These are phyloP conservation scores for Platycnemis pennipes DNA, from an alignment of 2,888 invertebrate species.

Conservation along the genomic window DNA sequence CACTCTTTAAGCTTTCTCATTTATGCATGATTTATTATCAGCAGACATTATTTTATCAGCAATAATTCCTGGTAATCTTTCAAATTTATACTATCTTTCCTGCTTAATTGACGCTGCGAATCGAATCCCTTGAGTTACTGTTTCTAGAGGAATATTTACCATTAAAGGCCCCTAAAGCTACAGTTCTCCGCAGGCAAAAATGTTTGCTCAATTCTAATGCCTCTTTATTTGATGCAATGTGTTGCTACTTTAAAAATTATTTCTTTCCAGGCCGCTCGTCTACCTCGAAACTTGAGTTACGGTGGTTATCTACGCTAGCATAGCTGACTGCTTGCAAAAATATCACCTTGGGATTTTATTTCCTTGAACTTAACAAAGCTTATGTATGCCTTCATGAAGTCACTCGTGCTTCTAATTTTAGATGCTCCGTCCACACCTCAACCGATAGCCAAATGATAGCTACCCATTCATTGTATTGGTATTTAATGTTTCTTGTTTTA, in stretches of 20 bases:
- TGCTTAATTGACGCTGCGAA: neutral
- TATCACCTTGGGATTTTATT: too few relatives aligned
- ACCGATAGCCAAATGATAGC: too few relatives aligned
- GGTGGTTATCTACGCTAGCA: neutral
- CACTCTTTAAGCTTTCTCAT: neutral
- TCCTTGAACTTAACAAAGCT: too few relatives aligned
- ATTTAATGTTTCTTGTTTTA: too few relatives aligned
- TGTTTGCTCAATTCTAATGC: neutral
- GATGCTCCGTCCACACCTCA: too few relatives aligned
- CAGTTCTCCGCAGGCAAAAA: neutral
- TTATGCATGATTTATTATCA: neutral
- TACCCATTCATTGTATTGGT: too few relatives aligned
- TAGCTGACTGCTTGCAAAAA: too few relatives aligned
- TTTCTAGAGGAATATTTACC: neutral
- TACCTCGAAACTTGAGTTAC: neutral
- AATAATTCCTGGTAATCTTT: neutral
- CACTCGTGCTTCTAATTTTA: too few relatives aligned
- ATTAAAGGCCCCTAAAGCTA: neutral
- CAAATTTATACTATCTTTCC: neutral
- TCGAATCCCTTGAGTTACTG: neutral
- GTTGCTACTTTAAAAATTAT: neutral
- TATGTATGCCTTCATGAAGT: too few relatives aligned
- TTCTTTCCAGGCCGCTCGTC: neutral
- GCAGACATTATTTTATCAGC: neutral
- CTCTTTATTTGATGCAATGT: neutral